Base-by-base conservation (phyloP, 2,888 invertebrate genomes). In the Callimorpha dominula region DNA sequence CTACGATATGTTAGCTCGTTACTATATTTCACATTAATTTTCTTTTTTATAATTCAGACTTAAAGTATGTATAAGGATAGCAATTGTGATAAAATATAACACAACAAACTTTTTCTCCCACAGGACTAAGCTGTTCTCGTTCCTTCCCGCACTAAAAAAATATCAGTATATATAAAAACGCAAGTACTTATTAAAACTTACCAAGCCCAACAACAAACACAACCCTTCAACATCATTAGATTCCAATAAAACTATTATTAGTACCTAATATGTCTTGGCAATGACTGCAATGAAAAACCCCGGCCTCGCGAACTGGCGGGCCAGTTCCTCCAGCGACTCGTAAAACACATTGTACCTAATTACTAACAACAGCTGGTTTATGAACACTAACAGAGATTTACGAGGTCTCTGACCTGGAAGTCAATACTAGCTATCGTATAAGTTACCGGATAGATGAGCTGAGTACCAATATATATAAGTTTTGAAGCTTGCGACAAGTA, bases 301-400 rank as follows among this genome's bases (percentile, higher is more conserved):
- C 60, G 46, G 68, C 17, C 68, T 43, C 57, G 43, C 60, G 20
- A 62, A 31, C 71, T 31, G 31, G 65, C 17, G 31, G 57, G 15
- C 31, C n/a, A 20, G 60, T 49, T 65, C 57, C 54, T 71, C 40
- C 40, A 4, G 57, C 20, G 17, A 46, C 40, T 69, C 72, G 68
- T 72, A 69, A 73, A 73, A 69, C 49, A 69, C 72, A 73, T 60
- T 40, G 74, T 68, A 54, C 42, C 77, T 81, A 83, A 81, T 83
- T 83, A 75, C 73, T 77, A 63, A 75, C 77, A 67, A 79, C 84
- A 75, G 70, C 70, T 17, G 68, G 73, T 80, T 78, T 75, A 80
- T 72, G 72, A 68, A 43, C 54, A 75, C 73, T 74, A 76, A 83
- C 76, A 71, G 67, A 75, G 75, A 79, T 86, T 85, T 78, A 86